Conservation (phyloP, 1,140 invertebrate genomes). For the Macrotrachela quadricornifera region DNA sequence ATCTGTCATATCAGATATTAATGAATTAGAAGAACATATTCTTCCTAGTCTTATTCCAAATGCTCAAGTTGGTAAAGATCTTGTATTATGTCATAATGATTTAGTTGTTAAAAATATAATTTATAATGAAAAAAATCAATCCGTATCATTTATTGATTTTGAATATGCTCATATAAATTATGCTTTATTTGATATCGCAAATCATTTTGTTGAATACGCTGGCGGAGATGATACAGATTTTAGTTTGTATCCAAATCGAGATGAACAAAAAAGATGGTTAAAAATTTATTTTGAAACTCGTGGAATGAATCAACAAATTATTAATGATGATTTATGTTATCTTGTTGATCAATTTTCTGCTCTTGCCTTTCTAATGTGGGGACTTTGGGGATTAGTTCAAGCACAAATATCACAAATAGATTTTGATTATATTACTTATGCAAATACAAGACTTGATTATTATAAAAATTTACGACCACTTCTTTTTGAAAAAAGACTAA, state of each 20-base stretch:
- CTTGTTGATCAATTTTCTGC: constrained; percentile 53
- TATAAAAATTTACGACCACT: constrained; percentile 9
- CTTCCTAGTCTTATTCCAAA: too few species aligned
- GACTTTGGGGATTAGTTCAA: constrained; percentile 72
- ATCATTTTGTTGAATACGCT: constrained; percentile 92
- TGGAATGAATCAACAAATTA: background rate
- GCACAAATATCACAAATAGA: constrained; percentile 67
- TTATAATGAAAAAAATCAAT: constrained; percentile 44
- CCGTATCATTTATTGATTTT: constrained; percentile 78
- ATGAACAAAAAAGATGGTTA: constrained; percentile 30
- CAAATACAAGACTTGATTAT: constrained; percentile 16
- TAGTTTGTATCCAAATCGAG: constrained; percentile 50
- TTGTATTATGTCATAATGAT: constrained; percentile 94
- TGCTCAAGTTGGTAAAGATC: constrained; percentile 10
- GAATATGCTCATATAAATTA: constrained; percentile 85
- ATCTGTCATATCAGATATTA: too few species aligned
- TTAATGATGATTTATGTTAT: constrained; percentile 38
- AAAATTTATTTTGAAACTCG: background rate
- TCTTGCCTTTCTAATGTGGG: constrained; percentile 68
- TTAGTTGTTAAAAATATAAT: constrained; percentile 78
- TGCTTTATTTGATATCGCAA: constrained; percentile 84
- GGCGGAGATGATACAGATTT: constrained; percentile 40
- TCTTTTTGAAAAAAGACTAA: too few species aligned
- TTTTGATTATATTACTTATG: constrained; percentile 53
- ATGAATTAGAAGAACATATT: too few species aligned